Base-by-base conservation (phyloP, 2,888 invertebrate species). In the Perithous albicinctus region DNA sequence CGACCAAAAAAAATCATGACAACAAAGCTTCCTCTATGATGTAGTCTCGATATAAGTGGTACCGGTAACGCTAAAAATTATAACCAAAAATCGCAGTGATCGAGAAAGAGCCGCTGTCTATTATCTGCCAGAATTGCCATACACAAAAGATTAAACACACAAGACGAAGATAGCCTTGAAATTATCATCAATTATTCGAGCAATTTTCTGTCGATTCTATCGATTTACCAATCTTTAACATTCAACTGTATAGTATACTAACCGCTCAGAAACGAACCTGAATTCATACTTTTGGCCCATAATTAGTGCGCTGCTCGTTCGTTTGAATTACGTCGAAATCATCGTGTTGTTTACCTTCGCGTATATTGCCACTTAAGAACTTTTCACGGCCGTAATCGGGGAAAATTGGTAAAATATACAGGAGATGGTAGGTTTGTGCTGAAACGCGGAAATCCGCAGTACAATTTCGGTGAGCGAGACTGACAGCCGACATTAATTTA, bases 361-460 rank as follows among this genome's bases (percentile, higher is more conserved):
- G 61, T 48, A 48, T 67, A 23, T 38, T 70, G 69, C 84, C 85
- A 78, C 81, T 88, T 85, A 80, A 74, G 66, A 66, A 85, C 85
- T 89, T 89, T 89, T 88, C 88, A 88, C 86, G 88, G 84, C 78
- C 84, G 81, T 87, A 85, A 86, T 86, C 83, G 86, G 88, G n/a
- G 88, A 81, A 88, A 89, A 89, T 88, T 85, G 87, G 87, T 89
- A 87, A 89, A 88, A 84, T 41, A 73, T 38, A 78, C 32, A 51
- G 41, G 69, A 78, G 38, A 29, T 38, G 38, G n/a, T 38, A 26
- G 18, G 38, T 29, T 61, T 48, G 32, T 54, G 18, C 59, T 26
- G n/a, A 51, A 64, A 78, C 84, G 80, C 74, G 84, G 85, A 85
- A 86, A 86, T 86, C 66, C 76, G 85, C 69, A 84, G 79, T 84